phyloP scores from a whole-genome alignment of 2,888 invertebrate species.

The Invenusta paracnida region DNA sequence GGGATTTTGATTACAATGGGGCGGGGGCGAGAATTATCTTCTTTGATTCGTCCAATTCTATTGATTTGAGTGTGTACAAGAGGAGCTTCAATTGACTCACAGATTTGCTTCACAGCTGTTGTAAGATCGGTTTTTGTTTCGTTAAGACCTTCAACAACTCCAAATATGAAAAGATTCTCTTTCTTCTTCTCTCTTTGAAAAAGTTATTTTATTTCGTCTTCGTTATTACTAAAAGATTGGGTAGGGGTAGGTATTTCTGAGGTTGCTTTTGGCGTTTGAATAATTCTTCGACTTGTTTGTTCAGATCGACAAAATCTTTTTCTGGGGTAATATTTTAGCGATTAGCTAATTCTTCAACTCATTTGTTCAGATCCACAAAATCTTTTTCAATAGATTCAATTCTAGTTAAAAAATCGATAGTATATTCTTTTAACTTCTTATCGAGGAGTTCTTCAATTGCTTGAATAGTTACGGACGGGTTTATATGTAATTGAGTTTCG shows the following conservation, averaged over 20 bases:
- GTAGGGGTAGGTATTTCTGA: neutral
- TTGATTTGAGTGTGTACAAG: neutral
- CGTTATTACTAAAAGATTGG: neutral
- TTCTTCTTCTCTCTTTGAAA: neutral
- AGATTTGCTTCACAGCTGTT: conserved; percentile 8
- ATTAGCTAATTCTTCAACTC: neutral
- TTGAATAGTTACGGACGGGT: too few species aligned
- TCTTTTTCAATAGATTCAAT: neutral
- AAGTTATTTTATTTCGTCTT: neutral
- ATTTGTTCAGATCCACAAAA: neutral
- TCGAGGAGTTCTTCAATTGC: neutral
- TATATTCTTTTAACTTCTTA: neutral
- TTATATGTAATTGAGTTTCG: too few species aligned
- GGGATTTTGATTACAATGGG: neutral
- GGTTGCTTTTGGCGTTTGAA: neutral
- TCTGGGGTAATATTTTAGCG: neutral
- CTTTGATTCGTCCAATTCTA: neutral
- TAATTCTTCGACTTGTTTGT: neutral
- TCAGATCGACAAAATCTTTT: neutral
- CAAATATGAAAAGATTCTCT: neutral
- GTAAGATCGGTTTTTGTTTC: neutral
- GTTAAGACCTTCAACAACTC: neutral
- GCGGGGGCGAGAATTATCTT: neutral
- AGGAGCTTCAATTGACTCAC: neutral
- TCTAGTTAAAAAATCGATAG: neutral